Conservation (phyloP, 2,113 vertebrate species). For the Trogon melanurus region DNA sequence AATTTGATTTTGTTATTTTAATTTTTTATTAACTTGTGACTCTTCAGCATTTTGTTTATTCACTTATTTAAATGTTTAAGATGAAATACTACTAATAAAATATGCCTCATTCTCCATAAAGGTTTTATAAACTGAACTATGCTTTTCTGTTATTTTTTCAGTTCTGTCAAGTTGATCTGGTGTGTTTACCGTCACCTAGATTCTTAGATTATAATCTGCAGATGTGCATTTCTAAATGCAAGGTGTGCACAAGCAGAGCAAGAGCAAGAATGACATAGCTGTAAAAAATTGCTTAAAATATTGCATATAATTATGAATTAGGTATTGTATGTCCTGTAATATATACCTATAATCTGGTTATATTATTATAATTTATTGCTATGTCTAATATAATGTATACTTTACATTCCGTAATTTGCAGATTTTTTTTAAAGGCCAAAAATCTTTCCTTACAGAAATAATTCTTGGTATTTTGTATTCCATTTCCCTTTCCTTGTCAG, state of each 20-base stretch:
- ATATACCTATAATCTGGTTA: neutral
- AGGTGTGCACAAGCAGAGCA: neutral
- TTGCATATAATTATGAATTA: neutral
- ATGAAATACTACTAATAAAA: neutral
- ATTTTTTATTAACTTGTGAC: neutral
- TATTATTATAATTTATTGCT: neutral
- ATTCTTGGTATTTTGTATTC: neutral
- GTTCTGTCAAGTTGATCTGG: neutral
- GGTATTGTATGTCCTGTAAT: neutral
- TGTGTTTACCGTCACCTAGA: neutral
- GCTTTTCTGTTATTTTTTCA: neutral
- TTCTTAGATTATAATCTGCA: neutral
- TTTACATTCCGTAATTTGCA: neutral
- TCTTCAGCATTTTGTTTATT: neutral
- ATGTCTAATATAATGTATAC: neutral
- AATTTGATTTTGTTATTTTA: neutral
- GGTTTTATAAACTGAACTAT: neutral
- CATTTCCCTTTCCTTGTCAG: neutral
- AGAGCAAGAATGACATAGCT: neutral
- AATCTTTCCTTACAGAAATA: neutral
- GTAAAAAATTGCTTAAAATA: neutral
- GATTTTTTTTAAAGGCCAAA: neutral
- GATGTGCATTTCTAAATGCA: neutral
- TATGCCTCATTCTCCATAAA: neutral
- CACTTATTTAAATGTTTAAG: neutral